A percentile compares a stretch with the other conserved stretches of the same genome.
Conservation (phyloP, 2,888 invertebrate species). For the Hemaris fuciformis region DNA sequence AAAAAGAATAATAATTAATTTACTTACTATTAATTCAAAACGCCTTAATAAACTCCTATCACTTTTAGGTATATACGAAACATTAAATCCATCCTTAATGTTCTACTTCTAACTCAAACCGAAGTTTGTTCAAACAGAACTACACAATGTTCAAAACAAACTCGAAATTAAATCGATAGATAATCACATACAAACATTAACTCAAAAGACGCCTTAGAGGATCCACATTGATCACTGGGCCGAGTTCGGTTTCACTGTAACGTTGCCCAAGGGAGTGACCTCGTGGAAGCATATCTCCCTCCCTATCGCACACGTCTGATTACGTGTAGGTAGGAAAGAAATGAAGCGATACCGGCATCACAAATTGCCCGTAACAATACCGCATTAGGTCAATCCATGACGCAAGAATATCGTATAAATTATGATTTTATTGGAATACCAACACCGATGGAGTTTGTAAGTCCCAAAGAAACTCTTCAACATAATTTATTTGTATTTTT, state of each 20-base stretch:
- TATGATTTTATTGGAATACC: constrained; percentile 37
- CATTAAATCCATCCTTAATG: no score
- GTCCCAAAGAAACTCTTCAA: no score
- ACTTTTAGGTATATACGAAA: no score
- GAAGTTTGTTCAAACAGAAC: neutral
- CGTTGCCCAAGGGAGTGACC: constrained; percentile 66
- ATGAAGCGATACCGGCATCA: constrained; percentile 49
- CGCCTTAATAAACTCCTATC: no score
- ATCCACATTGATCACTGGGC: constrained; percentile 67
- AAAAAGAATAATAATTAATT: no score
- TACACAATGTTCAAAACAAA: constrained; percentile 24
- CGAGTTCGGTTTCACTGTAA: constrained; percentile 69
- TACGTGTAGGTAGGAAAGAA: constrained; percentile 53
- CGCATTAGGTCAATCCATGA: constrained; percentile 62
- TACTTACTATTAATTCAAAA: no score
- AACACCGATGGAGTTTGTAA: constrained; percentile 18
- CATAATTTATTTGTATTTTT: no score
- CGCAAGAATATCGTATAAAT: constrained; percentile 46
- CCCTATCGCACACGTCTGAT: constrained; percentile 54
- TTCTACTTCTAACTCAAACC: neutral
- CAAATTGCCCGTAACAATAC: constrained; percentile 66
- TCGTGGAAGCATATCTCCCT: constrained; percentile 42
- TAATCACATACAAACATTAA: constrained; percentile 61
- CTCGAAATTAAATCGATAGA: constrained; percentile 42
- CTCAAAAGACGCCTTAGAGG: constrained; percentile 69